Evolutionary conservation across 1,140 invertebrate genomes (phyloP), one percentile per base, ranked within the genome.

Genomic region (Olivierus martensii): DNA sequence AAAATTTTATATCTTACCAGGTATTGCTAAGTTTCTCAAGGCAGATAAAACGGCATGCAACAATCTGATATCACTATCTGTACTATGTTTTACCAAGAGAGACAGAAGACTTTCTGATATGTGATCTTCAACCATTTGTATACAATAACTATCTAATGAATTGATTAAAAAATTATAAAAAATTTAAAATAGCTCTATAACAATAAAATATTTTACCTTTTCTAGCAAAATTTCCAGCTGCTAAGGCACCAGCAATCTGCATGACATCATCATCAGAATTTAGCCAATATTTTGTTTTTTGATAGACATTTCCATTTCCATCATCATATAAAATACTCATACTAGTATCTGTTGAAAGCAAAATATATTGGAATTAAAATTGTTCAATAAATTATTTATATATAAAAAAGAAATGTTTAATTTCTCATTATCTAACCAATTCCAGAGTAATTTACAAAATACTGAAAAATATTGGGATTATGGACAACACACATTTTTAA

Each of bases 211-310:
- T n/a, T 62, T 62, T 59, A 76, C 74, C 75, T 64, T 80, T 82
- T 42, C 87, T 71, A 2, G 87, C 87, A 73, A 93, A 91, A 70
- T 93, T 93, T 2, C 85, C 87, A 61, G 90, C 77, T 3, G 87
- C 84, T 44, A 91, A 73, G 9, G 87, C 80, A 0, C 82, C 85
- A 34, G 87, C 83, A 17, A 81, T 79, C 60, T 85, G 73, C 9
- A 92, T 69, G 68, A 85, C 81, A 52, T 80, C 76, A 62, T 85
- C 79, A 11, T 72, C 64, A 1, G 79, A 79, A 45, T 82, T 75
- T 51, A 93, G 66, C 87, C 87, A 91, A 18, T 77, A 73, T 18
- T 86, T 72, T 65, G 84, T 77, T 57, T 77, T 77, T 41, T 75
- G 64, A 63, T 87, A 90, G 2, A 86, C 77, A 54, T 73, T 71